Conservation (phyloP, 2,113 vertebrate genomes). For the Anseranas semipalmata region DNA sequence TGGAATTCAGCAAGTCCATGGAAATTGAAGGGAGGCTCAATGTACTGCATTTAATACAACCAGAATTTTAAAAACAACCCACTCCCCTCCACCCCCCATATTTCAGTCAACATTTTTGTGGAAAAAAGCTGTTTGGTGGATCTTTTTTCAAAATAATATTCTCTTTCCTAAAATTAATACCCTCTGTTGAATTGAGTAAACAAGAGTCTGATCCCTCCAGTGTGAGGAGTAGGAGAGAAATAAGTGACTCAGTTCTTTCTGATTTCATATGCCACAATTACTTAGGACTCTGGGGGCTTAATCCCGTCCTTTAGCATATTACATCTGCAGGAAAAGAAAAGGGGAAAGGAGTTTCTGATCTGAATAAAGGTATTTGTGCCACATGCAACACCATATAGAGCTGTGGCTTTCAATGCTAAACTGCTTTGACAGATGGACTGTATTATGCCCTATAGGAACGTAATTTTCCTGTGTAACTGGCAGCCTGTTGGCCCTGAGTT, state of each 20-base stretch:
- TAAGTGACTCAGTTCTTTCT: not conserved
- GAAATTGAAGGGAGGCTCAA: not conserved
- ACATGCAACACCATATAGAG: not conserved
- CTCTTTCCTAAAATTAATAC: not conserved
- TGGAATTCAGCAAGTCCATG: not conserved
- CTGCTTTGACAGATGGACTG: not conserved
- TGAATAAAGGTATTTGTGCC: not conserved
- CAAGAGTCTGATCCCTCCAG: not conserved
- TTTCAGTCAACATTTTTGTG: not conserved
- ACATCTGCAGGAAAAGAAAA: not conserved
- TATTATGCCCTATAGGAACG: not conserved
- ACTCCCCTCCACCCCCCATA: not conserved
- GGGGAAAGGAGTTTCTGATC: not conserved
- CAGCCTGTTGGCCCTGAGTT: not conserved
- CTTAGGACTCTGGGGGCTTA: not conserved
- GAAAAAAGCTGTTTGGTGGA: not conserved
- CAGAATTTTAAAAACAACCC: not conserved
- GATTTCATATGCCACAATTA: not conserved
- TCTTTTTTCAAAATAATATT: not conserved
- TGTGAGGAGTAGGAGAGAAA: not conserved
- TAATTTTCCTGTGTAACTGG: not conserved
- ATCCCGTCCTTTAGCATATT: not conserved
- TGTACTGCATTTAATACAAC: not conserved
- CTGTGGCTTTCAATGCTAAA: not conserved
- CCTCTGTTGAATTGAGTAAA: not conserved